Conservation (phyloP, 2,797 vertebrate genomes). For the Eulemur mongoz region DNA sequence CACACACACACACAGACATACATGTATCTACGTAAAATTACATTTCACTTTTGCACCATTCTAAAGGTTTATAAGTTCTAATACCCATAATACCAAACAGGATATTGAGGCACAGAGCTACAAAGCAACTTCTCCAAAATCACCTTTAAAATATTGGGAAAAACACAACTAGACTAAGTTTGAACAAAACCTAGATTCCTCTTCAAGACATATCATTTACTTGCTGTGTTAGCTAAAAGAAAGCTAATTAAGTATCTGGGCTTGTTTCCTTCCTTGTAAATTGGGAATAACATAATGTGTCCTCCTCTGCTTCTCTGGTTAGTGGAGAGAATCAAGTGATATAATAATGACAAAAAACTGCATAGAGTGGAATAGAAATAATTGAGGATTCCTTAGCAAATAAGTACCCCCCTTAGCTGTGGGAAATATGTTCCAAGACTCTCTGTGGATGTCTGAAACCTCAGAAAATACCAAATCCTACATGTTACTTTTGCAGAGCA, state of each 20-base stretch:
- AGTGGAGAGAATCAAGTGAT: background rate
- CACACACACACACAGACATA: background rate
- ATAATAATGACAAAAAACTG: background rate
- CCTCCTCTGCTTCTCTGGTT: background rate
- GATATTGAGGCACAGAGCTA: background rate
- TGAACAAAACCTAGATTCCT: background rate
- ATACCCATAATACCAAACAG: background rate
- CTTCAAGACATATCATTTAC: background rate
- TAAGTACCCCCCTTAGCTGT: too few species aligned
- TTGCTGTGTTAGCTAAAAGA: background rate
- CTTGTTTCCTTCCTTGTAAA: background rate
- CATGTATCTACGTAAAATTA: background rate
- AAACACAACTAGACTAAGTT: background rate
- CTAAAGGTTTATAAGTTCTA: background rate
- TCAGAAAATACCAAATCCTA: background rate
- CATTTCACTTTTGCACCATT: background rate
- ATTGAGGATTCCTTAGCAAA: background rate
- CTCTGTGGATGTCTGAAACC: background rate
- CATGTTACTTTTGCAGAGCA: too few species aligned
- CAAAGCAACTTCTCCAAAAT: background rate
- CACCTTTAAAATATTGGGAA: background rate
- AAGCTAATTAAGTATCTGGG: background rate
- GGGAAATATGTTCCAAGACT: background rate
- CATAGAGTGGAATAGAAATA: background rate
- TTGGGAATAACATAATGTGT: background rate